A percentile compares a stretch with the other conserved stretches of the same genome.
Conservation (phyloP, 2,113 vertebrate genomes). For the Tachysurus fulvidraco region DNA sequence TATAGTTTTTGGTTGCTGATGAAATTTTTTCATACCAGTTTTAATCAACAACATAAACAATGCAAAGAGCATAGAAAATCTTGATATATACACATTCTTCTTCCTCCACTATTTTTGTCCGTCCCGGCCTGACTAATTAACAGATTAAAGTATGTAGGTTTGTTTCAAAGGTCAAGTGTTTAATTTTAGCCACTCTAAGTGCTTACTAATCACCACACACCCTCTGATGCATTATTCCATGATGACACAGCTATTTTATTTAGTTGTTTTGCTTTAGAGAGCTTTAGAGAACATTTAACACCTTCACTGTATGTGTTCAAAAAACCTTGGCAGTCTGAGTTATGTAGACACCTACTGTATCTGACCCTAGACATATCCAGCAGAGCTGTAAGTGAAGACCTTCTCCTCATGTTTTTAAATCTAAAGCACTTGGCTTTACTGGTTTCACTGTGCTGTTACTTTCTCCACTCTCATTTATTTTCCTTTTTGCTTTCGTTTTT, state of each 20-base stretch:
- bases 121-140: not conserved
- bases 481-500: not conserved
- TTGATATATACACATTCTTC: not conserved
- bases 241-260: conserved; percentile 10
- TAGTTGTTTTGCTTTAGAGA: not conserved
- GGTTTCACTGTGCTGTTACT: conserved; percentile 28
- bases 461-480: conserved; percentile 23
- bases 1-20: not conserved
- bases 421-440: conserved; percentile 24
- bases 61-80: not conserved
- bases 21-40: not conserved
- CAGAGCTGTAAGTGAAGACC: conserved; percentile 49
- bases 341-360: not conserved
- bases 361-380: conserved; percentile 13
- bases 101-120: not conserved
- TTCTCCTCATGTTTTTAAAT: conserved; percentile 50
- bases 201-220: conserved; percentile 6
- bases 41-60: not conserved
- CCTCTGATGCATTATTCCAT: not conserved
- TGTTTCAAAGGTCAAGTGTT: conserved; percentile 21
- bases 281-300: not conserved
- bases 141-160: not conserved
- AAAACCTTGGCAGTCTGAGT: not conserved
- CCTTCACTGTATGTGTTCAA: conserved; percentile 1
- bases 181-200: conserved; percentile 14